phyloP scores from a whole-genome alignment of 2,888 invertebrate genomes.

The Sisyra terminalis region DNA sequence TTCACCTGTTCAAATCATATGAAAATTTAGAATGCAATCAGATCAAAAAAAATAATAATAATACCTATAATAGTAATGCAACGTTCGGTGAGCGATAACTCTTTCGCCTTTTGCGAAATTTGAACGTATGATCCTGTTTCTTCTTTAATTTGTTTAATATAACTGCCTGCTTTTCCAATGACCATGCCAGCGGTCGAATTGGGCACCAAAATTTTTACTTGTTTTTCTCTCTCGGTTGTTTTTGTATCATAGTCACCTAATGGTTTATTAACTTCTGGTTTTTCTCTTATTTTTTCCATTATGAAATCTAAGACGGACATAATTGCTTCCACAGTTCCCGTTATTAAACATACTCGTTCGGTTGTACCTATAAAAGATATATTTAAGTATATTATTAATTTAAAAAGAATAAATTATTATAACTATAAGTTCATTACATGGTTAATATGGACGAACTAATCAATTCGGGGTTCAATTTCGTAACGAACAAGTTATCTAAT shows the following conservation, averaged over 20 bases:
- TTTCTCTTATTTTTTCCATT: slow-evolving; percentile 90
- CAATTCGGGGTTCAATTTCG: no score
- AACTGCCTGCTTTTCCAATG: slow-evolving; percentile 91
- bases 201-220: slow-evolving; percentile 85
- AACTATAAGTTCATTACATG: no score
- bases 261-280: slow-evolving; percentile 75
- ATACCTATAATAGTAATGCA: slow-evolving; percentile 86
- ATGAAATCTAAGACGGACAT: slow-evolving; percentile 85
- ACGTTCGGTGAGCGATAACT: slow-evolving; percentile 78
- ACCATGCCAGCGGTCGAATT: slow-evolving; percentile 97
- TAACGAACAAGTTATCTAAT: no score
- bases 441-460: no score
- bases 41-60: background rate
- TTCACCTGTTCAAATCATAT: slow-evolving; percentile 41
- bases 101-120: slow-evolving; percentile 93
- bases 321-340: slow-evolving; percentile 79
- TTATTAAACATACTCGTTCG: slow-evolving; percentile 85
- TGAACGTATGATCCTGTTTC: slow-evolving; percentile 89
- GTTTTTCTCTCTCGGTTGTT: slow-evolving; percentile 78
- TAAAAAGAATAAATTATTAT: no score
- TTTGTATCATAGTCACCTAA: slow-evolving; percentile 64
- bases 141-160: slow-evolving; percentile 90
- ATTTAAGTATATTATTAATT: background rate
- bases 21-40: background rate
- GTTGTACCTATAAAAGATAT: slow-evolving; percentile 54